Evolutionary conservation across 2,113 vertebrate species (phyloP), one percentile per base, ranked within the genome.

Genomic region (Myrmecobius fasciatus): DNA sequence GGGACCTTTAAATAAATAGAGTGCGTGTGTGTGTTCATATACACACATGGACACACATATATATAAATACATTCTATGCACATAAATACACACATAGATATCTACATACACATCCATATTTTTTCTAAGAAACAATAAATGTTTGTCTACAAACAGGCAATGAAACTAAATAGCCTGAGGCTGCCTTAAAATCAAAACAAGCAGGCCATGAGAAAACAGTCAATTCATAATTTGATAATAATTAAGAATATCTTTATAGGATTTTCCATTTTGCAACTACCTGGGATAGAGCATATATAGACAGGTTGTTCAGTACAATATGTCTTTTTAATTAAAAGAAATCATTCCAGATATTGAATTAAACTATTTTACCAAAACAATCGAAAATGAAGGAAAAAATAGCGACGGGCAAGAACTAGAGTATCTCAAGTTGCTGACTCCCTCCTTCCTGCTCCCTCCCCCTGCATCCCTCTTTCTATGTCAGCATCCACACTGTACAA

Each of bases 351-450:
- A 83, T 43, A 83, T 43, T 43, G 67, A n/a, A 83, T 83, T 83
- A 43, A 83, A 83, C 20, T 43, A 36, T 67, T 67, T 36, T 36
- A 67, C 31, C 31, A 83, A 83, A 83, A 83, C 49, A 51, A 51
- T 10, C n/a, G 10, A 1, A 60, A 25, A 20, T 7, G 60, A 20
- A 7, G 14, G 7, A 20, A 43, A n/a, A n/a, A 8, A 43, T 7
- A n/a, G 17, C 2, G 1, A 8, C 22, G 67, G 43, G 5, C 0
- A 43, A 17, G 14, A 1, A n/a, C 67, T 8, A 7, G 20, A 83
- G 20, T 1, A 43, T 24, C 67, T 43, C 7, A 20, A 6, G 1
- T 1, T 8, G 4, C 12, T 20, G 31, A 8, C 1, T 1, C 3
- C 56, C 56, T 67, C 28, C 31, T 14, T 11, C 56, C 28, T 67